Conservation (phyloP, 2,888 invertebrate genomes). For the Melipona bicolor region DNA sequence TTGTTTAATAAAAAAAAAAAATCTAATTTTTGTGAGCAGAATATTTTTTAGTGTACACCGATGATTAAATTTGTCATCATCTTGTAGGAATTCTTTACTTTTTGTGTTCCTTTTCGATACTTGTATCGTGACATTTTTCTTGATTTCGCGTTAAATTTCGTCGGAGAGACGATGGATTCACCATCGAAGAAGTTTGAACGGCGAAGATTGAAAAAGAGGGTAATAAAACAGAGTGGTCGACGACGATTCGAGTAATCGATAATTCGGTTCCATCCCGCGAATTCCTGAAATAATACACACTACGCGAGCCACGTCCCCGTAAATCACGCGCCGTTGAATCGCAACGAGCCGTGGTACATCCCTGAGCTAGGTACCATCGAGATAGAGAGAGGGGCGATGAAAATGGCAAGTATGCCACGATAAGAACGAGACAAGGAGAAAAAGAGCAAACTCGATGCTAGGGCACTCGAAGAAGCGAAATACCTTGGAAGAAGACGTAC, state of each 20-base stretch:
- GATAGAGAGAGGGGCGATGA: conserved; percentile 28
- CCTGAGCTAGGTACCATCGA: conserved; percentile 50
- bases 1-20: too few relatives aligned
- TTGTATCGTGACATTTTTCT: too few relatives aligned
- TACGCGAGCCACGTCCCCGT: conserved; percentile 53
- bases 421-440: conserved; percentile 43
- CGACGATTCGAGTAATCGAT: conserved; percentile 55
- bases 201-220: not conserved
- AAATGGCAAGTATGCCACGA: conserved; percentile 52
- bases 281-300: conserved; percentile 46
- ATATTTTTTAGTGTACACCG: too few relatives aligned
- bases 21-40: too few relatives aligned
- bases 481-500: conserved; percentile 35
- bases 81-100: too few relatives aligned
- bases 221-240: conserved; percentile 3
- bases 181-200: too few relatives aligned
- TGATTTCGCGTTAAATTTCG: too few relatives aligned
- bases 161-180: too few relatives aligned
- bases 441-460: conserved; percentile 41
- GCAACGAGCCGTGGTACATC: conserved; percentile 71
- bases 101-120: too few relatives aligned
- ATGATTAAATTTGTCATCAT: too few relatives aligned
- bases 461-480: conserved; percentile 40
- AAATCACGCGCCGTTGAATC: conserved; percentile 68
- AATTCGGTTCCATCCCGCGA: conserved; percentile 29